Evolutionary conservation across 1,140 invertebrate species (phyloP), one percentile per base, ranked within the genome.

Genomic region (Calosoma granatense): DNA sequence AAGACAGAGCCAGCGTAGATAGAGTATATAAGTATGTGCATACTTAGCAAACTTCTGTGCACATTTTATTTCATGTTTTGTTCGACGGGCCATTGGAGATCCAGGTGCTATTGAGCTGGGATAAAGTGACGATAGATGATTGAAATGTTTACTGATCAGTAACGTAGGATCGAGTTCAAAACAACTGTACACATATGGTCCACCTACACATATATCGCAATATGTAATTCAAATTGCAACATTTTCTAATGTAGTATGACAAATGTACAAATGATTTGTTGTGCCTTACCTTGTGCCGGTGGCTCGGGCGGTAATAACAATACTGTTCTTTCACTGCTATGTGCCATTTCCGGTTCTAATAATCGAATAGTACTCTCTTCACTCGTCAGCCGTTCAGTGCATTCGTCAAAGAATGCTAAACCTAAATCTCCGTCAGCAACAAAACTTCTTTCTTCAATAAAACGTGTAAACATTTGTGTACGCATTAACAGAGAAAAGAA

Each of bases 371-470:
- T 78, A 0, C 69, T 67, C 52, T 77, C 69, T 60, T 81, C 79
- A 54, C 80, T 78, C 41, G 79, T 78, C 15, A 87, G 77, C 59
- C 82, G 78, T 72, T 97, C 94, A 1, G 90, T 86, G 69, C 95
- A 98, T 70, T 99, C 94, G 73, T 99, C 97, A 70, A 99, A 99
- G 76, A 99, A 99, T 11, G 94, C 92, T 55, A 99, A 76, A 60
- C 85, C 85, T 72, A 84, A 82, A 76, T 98, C 94, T 71, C 93
- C 93, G 65, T 98, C 94, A 12, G 94, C 96, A 0, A 98, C 92
- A 76, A 99, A 98, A 64, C 94, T 97, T 30, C 96, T 81, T 74
- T 99, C 97, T 75, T 99, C 96, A 62, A 99, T 98, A 73, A 99
- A 99, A 41, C 94, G 84, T 57, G 92, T 96, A 72, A 98, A 98